Evolutionary conservation across 2,797 vertebrate genomes (phyloP).

Genomic region (Arnoldichthys spilopterus): DNA sequence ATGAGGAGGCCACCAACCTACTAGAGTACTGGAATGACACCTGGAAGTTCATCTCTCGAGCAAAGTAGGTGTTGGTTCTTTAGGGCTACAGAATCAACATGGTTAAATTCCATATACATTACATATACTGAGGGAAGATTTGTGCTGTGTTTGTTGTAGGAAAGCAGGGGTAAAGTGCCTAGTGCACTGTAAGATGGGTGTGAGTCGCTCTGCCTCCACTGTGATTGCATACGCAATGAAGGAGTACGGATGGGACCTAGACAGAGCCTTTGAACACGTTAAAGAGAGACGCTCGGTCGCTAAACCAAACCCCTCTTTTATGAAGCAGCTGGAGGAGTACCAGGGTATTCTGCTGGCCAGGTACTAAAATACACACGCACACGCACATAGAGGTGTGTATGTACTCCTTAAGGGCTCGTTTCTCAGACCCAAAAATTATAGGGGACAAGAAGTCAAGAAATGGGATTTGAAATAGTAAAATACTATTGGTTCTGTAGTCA

Average conservation of each 20-base stretch:
- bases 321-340: slow-evolving; percentile 97
- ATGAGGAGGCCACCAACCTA: slow-evolving; percentile 96
- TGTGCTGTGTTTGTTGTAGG: slow-evolving; percentile 66
- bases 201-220: slow-evolving; percentile 95
- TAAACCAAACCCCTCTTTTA: slow-evolving; percentile 97
- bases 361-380: slow-evolving; percentile 66
- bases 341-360: slow-evolving; percentile 97
- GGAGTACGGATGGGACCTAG: slow-evolving; percentile 96
- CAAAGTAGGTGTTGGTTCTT: slow-evolving; percentile 80
- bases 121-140: not conserved
- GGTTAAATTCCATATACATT: no score
- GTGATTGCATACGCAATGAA: slow-evolving; percentile 99
- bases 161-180: slow-evolving; percentile 95
- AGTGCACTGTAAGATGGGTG: slow-evolving; percentile 99
- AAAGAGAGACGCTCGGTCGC: slow-evolving; percentile 91
- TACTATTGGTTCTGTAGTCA: no score
- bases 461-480: no score
- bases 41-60: slow-evolving; percentile 98
- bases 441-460: no score
- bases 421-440: no score
- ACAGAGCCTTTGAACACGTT: slow-evolving; percentile 91
- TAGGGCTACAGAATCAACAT: not conserved
- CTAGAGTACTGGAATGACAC: slow-evolving; percentile 98
- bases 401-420: no score
- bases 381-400: not conserved